These are phyloP conservation scores for Caloenas nicobarica DNA, from an alignment of 2,113 vertebrate genomes.

Conservation along the genomic window DNA sequence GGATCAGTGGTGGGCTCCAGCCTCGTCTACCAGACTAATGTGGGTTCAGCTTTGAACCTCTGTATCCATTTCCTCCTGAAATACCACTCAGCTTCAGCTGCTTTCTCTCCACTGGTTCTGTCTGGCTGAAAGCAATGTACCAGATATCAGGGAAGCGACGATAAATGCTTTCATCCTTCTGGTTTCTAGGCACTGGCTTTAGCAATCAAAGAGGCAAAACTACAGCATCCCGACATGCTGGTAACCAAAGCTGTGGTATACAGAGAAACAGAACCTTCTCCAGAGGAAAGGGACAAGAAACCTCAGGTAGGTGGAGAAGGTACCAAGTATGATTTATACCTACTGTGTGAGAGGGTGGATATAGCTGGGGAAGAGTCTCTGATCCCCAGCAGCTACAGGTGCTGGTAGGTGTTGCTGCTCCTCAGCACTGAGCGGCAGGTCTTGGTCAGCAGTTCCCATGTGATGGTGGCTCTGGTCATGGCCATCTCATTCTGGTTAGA, in stretches of 20 bases:
- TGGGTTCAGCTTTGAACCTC: neutral
- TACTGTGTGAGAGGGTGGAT: neutral
- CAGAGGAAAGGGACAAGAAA: slow-evolving; percentile 87
- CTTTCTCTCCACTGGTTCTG: neutral
- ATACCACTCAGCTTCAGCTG: neutral
- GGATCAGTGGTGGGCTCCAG: neutral
- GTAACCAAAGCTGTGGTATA: slow-evolving; percentile 99
- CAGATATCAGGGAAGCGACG: neutral
- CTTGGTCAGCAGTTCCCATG: neutral
- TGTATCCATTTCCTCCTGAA: neutral
- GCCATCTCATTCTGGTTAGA: neutral
- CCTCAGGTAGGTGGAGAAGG: slow-evolving; percentile 78
- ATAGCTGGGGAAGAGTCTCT: neutral
- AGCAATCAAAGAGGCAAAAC: slow-evolving; percentile 97
- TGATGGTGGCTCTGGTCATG: neutral
- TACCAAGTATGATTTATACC: neutral
- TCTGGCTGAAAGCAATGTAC: neutral
- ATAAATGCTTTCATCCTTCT: neutral
- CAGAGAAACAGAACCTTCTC: slow-evolving; percentile 95
- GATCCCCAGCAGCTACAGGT: neutral
- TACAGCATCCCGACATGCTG: slow-evolving; percentile 98
- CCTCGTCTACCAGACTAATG: neutral
- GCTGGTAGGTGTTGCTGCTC: neutral
- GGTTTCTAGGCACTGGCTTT: slow-evolving; percentile 88
- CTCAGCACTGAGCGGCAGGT: neutral